Base-by-base conservation (phyloP, 2,888 invertebrate genomes). In the Carcina quercana region DNA sequence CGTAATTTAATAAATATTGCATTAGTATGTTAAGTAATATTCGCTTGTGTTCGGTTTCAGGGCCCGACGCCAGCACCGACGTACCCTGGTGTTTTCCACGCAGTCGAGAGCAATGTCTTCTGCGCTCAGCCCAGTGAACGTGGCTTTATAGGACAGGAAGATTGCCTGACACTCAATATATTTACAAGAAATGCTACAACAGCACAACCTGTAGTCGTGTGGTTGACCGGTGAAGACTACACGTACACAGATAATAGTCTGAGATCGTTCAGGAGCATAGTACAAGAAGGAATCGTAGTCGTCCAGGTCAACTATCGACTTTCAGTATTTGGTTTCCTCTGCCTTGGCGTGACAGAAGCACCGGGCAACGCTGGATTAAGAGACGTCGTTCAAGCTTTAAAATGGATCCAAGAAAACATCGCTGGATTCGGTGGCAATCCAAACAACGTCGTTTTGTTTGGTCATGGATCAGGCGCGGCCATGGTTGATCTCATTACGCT, bases 331-430 rank as follows among this genome's bases (percentile, higher is more conserved):
- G 93, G 91, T 15, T 91, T 91, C 65, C 82, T 91, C 14, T 87
- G 87, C 36, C 60, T 89, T 30, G 87, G 87, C 8, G 83, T 79
- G 1, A 43, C 64, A 5, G 86, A 86, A 45, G 88, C 89, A 1
- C 88, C 92, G 0, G 96, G 96, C 0, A 97, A 97, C 61, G 89
- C 93, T 43, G 96, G 96, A 0, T 67, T 97, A 13, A 89, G 91
- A 60, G 96, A 97, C 61, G 92, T 96, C 41, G 86, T 91, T 39
- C 85, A 93, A 72, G 94, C 92, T 1, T 71, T 97, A 32, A 64
- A 85, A 40, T 93, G 93, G 93, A 83, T 93, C 1, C 85, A 88
- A 45, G 82, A 88, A 30, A 92, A 95, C 57, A 92, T 93, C 21
- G 74, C 50, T 1, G 75, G 84, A 26, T 94, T 95, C 58, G 91